Evolutionary conservation across 2,888 invertebrate species (phyloP).

Genomic region (Eueremaeus valkanovi): DNA sequence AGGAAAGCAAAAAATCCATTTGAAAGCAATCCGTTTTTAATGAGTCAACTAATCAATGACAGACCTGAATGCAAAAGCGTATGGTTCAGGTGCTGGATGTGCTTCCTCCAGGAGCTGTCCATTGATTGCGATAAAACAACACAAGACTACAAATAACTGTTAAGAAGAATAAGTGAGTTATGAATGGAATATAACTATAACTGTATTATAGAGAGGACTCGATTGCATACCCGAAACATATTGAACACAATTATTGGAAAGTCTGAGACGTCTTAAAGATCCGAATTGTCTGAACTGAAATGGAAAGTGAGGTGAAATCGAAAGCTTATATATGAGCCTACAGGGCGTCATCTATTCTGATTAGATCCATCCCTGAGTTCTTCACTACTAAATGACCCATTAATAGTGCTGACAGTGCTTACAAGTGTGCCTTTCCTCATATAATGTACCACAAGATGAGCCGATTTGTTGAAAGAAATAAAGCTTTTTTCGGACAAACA

Average conservation of each 20-base stretch:
- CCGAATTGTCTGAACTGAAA: background rate
- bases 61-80: slow-evolving; percentile 37
- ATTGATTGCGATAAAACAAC: slow-evolving; percentile 9
- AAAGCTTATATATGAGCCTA: slow-evolving; percentile 19
- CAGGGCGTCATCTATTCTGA: slow-evolving; percentile 22
- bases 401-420: background rate
- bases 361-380: slow-evolving; percentile 11
- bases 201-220: background rate
- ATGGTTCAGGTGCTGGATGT: slow-evolving; percentile 40
- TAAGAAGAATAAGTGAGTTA: background rate
- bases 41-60: too few relatives aligned
- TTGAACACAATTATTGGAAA: background rate
- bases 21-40: background rate
- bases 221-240: slow-evolving; percentile 18
- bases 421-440: background rate
- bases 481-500: background rate
- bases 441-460: background rate
- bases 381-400: slow-evolving; percentile 4
- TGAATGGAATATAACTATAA: background rate
- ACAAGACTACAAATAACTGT: slow-evolving; percentile 2
- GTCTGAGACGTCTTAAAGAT: background rate
- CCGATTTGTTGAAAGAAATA: background rate
- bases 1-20: background rate
- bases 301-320: slow-evolving; percentile 20
- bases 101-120: slow-evolving; percentile 2